Conservation (phyloP, 2,797 vertebrate species). For the Phoeniculus purpureus region DNA sequence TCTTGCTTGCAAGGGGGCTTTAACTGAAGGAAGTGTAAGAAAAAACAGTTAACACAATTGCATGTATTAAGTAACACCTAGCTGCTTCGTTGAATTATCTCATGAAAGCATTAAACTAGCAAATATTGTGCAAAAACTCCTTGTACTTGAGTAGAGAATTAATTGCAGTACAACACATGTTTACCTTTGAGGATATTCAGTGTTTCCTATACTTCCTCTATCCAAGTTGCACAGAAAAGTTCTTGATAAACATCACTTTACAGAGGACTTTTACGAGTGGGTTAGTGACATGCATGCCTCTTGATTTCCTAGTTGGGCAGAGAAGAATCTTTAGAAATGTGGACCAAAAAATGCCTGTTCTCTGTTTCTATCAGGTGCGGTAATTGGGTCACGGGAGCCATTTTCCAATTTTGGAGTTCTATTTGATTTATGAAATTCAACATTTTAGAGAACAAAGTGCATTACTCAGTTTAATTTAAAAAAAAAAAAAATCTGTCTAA, state of each 20-base stretch:
- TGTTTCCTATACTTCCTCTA: slow-evolving; percentile 18
- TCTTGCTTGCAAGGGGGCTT: not conserved
- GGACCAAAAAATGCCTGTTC: slow-evolving; percentile 1
- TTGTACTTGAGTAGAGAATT: not conserved
- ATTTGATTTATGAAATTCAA: not conserved
- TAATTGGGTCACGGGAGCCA: not conserved
- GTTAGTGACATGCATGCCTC: not conserved
- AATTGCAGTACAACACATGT: not conserved
- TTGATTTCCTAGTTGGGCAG: not conserved
- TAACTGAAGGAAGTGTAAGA: not conserved
- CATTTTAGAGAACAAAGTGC: not conserved
- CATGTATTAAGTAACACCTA: not conserved
- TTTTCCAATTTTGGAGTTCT: not conserved
- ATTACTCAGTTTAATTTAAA: not conserved
- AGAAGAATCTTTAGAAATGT: not conserved
- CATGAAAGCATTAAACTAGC: not conserved
- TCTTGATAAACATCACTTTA: slow-evolving; percentile 10
- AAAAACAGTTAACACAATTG: not conserved
- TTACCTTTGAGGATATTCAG: slow-evolving; percentile 24
- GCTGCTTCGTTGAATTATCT: not conserved
- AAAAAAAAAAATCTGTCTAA: not conserved
- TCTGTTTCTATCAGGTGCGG: not conserved
- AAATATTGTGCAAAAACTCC: not conserved
- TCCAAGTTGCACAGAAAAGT: not conserved
- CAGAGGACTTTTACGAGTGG: slow-evolving; percentile 5